A percentile compares a stretch with the other conserved stretches of the same genome.
phyloP scores from a whole-genome alignment of 2,113 vertebrate genomes.

The Vicugna pacos region DNA sequence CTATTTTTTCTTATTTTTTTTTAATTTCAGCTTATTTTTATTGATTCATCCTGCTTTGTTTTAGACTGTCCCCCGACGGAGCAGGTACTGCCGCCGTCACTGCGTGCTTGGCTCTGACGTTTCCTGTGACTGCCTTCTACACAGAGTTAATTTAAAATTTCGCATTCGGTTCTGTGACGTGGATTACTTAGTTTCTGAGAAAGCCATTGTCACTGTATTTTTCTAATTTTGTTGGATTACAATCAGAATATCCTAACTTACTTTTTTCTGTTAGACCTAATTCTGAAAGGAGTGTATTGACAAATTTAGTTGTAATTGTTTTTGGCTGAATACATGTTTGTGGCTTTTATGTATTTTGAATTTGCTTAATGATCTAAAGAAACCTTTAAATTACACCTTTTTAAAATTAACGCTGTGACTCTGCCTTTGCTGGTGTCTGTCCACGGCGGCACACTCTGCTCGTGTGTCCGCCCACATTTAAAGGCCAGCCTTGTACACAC shows the following conservation, averaged over 20 bases:
- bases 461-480: not conserved
- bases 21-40: not conserved
- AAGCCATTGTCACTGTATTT: not conserved
- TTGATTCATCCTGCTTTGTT: not conserved
- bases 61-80: not conserved
- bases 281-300: not conserved
- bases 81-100: not conserved
- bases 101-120: not conserved
- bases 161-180: not conserved
- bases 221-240: constrained; percentile 14
- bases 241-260: not conserved
- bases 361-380: not conserved
- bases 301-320: not conserved
- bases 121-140: not conserved
- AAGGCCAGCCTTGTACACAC: not conserved
- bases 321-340: not conserved
- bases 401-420: not conserved
- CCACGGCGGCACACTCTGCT: rapidly evolving
- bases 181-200: not conserved
- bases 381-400: not conserved
- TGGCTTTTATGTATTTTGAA: not conserved
- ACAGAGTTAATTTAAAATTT: constrained; percentile 19
- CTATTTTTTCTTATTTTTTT: not conserved
- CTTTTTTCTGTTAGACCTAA: not conserved
- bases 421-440: not conserved